A percentile compares a stretch with the other conserved stretches of the same genome.
phyloP scores from a whole-genome alignment of 2,113 vertebrate species.

The Strigops habroptila region DNA sequence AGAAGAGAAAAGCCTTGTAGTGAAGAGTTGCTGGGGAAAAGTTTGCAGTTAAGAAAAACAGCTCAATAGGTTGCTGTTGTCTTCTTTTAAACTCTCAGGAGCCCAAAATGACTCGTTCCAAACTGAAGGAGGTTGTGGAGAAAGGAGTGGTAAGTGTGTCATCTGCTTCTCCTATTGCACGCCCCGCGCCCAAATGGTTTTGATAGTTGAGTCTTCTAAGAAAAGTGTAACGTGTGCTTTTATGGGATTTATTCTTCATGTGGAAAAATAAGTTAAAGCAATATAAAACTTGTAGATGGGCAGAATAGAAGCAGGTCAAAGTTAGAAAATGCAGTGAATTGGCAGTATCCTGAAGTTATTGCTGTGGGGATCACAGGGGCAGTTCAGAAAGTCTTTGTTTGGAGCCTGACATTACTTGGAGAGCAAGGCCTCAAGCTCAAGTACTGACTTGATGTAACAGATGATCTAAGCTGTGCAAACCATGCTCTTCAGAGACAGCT shows the following conservation, averaged over 20 bases:
- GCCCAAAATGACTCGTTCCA: conserved; percentile 97
- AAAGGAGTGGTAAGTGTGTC: conserved; percentile 85
- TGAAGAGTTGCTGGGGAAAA: neutral
- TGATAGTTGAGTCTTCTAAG: neutral
- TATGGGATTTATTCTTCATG: neutral
- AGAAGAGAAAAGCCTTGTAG: neutral
- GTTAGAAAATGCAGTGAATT: neutral
- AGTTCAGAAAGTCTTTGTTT: neutral
- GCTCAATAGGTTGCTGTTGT: neutral
- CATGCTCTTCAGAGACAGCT: neutral
- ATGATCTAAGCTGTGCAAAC: neutral
- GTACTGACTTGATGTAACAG: no score
- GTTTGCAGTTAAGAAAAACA: neutral
- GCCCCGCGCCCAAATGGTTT: neutral
- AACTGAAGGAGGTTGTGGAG: conserved; percentile 89
- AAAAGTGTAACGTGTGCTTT: neutral
- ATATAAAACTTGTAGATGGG: neutral
- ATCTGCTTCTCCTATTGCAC: neutral
- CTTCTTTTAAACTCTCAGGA: conserved; percentile 75
- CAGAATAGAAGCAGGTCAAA: neutral
- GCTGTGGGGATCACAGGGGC: neutral
- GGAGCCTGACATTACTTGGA: neutral
- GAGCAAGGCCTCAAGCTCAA: neutral
- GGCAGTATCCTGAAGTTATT: accelerated
- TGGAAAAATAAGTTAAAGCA: neutral